phyloP scores from a whole-genome alignment of 2,113 vertebrate genomes.

The Hippocampus zosterae region DNA sequence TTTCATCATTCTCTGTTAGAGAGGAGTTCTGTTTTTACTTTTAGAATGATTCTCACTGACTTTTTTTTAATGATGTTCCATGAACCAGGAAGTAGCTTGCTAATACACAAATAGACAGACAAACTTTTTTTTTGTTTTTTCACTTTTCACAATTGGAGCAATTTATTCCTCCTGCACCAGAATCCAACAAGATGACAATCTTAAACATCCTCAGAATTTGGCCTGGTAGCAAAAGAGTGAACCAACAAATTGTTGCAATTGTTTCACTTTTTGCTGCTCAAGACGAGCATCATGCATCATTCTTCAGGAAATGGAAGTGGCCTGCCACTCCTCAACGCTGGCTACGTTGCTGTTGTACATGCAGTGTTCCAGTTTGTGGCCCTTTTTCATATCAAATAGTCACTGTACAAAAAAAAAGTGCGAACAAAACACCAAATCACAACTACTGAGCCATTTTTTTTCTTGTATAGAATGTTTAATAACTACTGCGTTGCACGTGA shows the following conservation, averaged over 20 bases:
- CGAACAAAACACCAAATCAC: conserved; percentile 25
- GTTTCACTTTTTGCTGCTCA: too few relatives aligned
- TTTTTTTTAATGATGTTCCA: background rate
- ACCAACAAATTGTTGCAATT: background rate
- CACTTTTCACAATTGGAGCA: background rate
- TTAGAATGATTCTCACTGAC: too few relatives aligned
- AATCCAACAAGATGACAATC: too few relatives aligned
- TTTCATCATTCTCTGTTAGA: too few relatives aligned
- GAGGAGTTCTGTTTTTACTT: too few relatives aligned
- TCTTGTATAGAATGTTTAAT: conserved; percentile 19
- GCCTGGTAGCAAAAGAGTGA: background rate
- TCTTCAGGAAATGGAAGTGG: too few relatives aligned
- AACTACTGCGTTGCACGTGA: background rate
- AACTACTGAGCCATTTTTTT: conserved; percentile 20
- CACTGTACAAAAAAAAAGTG: conserved; percentile 13
- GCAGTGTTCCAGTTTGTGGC: background rate
- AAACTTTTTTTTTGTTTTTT: background rate
- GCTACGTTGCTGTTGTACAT: background rate
- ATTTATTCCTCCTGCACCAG: background rate
- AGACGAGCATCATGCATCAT: background rate
- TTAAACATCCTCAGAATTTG: background rate
- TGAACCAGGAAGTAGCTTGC: background rate
- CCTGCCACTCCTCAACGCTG: background rate
- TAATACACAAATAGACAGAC: background rate
- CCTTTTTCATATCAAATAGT: background rate